phyloP scores from a whole-genome alignment of 2,888 invertebrate genomes.

The Ariolimax columbianus region DNA sequence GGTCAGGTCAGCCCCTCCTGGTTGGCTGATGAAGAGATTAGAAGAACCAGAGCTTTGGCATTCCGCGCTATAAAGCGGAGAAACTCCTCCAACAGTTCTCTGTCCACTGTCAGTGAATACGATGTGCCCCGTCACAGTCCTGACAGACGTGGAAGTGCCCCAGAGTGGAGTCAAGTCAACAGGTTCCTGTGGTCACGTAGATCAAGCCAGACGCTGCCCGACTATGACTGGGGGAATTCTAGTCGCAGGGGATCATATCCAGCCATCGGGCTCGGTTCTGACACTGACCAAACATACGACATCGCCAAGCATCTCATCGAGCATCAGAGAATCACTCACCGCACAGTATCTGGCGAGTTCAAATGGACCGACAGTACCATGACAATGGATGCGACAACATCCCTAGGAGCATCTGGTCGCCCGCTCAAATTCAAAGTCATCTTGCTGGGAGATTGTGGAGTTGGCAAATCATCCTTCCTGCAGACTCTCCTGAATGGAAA shows the following conservation, averaged over 20 bases:
- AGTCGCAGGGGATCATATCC: background rate
- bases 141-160: constrained; percentile 6
- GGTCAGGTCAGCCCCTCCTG: background rate
- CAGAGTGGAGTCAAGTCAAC: background rate
- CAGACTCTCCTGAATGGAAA: constrained; percentile 39
- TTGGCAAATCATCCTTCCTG: constrained; percentile 55
- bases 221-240: background rate
- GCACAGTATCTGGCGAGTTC: background rate
- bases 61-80: background rate
- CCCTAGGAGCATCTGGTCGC: background rate
- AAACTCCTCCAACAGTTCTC: background rate
- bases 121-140: background rate
- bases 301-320: background rate
- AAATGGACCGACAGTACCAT: constrained; percentile 16
- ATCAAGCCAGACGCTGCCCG: background rate
- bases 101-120: background rate
- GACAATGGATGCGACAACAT: constrained; percentile 11
- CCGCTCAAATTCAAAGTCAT: constrained; percentile 49
- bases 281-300: background rate
- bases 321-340: background rate
- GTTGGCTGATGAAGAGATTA: background rate
- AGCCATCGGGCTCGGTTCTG: background rate
- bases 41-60: background rate
- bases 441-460: constrained; percentile 53
- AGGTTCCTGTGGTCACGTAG: background rate